Evolutionary conservation across 2,888 invertebrate genomes (phyloP).

Genomic region (Caenorhabditis doughertyi): DNA sequence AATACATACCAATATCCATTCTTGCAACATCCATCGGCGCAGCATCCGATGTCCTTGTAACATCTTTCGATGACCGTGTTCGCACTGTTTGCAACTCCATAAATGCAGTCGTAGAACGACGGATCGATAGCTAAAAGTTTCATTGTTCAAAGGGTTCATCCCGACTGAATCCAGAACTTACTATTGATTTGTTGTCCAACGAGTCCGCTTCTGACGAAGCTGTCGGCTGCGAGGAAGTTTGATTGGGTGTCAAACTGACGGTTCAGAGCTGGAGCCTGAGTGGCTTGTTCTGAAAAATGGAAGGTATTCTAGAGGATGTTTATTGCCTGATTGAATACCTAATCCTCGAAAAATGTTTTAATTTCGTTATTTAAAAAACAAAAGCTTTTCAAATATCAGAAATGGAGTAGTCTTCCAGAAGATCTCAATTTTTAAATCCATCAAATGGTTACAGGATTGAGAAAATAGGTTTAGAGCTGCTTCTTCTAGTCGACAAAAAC

Average conservation of each 20-base stretch:
- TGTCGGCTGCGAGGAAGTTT: conserved; percentile 51
- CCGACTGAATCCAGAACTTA: conserved; percentile 40
- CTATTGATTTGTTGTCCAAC: conserved; percentile 71
- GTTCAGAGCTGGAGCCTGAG: conserved; percentile 38
- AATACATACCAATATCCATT: conserved; percentile 72
- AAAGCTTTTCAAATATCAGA: too few species aligned
- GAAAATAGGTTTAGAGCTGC: too few species aligned
- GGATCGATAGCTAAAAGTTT: conserved; percentile 72
- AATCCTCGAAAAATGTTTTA: too few species aligned
- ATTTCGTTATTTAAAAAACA: too few species aligned
- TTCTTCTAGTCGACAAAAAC: too few species aligned
- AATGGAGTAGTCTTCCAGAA: too few species aligned
- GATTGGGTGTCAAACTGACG: conserved; percentile 63
- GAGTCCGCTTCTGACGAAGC: conserved; percentile 69
- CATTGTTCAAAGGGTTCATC: background rate
- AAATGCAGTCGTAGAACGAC: conserved; percentile 75
- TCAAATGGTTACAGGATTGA: too few species aligned
- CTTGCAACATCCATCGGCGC: conserved; percentile 72
- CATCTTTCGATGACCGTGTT: conserved; percentile 72
- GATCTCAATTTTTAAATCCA: too few species aligned
- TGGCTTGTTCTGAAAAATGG: conserved; percentile 49
- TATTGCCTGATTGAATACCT: too few species aligned
- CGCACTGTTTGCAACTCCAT: conserved; percentile 72
- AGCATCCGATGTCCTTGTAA: conserved; percentile 77
- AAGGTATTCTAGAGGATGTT: too few species aligned